Conservation (phyloP, 1,140 invertebrate species). For the Cepaea nemoralis region DNA sequence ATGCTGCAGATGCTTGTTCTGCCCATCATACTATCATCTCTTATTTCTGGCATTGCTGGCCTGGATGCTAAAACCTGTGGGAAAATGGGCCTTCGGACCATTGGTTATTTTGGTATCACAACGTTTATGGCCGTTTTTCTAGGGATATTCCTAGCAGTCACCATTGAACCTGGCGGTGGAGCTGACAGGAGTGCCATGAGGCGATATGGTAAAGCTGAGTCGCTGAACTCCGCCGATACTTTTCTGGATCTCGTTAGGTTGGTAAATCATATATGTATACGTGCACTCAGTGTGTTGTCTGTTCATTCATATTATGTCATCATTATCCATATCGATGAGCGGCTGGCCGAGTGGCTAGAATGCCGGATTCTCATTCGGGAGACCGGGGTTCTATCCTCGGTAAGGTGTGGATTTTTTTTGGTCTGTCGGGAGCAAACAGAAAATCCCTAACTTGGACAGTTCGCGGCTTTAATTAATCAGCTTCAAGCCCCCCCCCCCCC, state of each 20-base stretch:
- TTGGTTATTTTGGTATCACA: conserved; percentile 91
- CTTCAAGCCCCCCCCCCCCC: no score
- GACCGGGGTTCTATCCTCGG: no score
- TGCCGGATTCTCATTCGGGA: no score
- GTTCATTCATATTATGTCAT: no score
- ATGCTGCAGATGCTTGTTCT: conserved; percentile 74
- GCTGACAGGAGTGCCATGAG: conserved; percentile 58
- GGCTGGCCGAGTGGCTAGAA: no score
- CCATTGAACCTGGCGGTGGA: conserved; percentile 70
- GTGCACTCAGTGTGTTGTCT: no score
- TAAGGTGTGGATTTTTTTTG: no score
- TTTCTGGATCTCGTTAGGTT: conserved; percentile 68
- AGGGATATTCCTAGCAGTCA: conserved; percentile 66
- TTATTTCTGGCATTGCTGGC: conserved; percentile 70
- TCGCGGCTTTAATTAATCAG: no score
- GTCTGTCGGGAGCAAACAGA: no score
- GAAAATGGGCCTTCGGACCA: conserved; percentile 76
- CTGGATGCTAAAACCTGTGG: conserved; percentile 70
- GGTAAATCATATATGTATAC: conserved; percentile 28
- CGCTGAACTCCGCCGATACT: conserved; percentile 63
- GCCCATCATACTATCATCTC: conserved; percentile 72
- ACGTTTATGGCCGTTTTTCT: conserved; percentile 77
- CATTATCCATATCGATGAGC: no score
- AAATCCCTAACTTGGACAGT: no score
- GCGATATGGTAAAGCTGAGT: conserved; percentile 58